Evolutionary conservation across 2,113 vertebrate species (phyloP).

Genomic region (Ptilonorhynchus violaceus): DNA sequence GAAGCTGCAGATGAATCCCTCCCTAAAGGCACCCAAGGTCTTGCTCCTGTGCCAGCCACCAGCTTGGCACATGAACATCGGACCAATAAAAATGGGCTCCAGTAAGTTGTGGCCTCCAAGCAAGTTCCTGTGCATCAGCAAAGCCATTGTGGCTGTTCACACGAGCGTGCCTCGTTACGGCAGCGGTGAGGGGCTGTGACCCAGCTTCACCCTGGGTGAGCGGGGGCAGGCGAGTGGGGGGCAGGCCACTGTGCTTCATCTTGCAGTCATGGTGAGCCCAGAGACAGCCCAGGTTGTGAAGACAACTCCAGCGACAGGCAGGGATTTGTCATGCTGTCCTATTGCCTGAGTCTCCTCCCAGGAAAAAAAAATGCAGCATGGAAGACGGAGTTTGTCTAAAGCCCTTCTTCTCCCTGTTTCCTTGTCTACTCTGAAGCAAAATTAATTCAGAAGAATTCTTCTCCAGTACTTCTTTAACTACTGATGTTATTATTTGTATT

Average conservation of each 20-base stretch:
- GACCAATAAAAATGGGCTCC: background rate
- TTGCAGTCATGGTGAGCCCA: background rate
- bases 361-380: background rate
- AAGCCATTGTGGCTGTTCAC: background rate
- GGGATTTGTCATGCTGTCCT: background rate
- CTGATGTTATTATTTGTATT: background rate
- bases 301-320: background rate
- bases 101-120: background rate
- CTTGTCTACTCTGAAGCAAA: background rate
- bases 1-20: background rate
- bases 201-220: background rate
- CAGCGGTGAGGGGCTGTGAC: background rate
- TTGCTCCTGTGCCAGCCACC: background rate
- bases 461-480: background rate
- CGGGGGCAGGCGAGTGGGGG: fast-evolving
- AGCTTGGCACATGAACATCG: fast-evolving
- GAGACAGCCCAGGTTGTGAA: background rate
- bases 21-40: background rate
- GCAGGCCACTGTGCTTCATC: background rate
- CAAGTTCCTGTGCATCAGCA: background rate
- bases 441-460: background rate
- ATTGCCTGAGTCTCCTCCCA: background rate
- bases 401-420: background rate
- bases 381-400: background rate
- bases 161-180: fast-evolving